Evolutionary conservation across 2,113 vertebrate species (phyloP).

Genomic region (Platichthys flesus): DNA sequence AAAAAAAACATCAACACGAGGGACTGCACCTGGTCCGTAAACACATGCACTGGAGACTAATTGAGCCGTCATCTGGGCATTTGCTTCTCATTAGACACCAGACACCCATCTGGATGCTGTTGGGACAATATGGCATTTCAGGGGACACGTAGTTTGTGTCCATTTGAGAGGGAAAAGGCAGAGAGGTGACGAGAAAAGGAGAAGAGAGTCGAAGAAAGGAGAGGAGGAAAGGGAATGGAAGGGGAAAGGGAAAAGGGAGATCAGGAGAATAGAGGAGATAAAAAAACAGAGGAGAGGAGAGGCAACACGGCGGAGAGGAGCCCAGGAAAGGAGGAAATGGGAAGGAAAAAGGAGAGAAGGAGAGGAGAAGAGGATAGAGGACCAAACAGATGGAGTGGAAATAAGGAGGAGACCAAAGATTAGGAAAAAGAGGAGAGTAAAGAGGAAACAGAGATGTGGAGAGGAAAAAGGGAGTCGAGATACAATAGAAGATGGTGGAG

Average conservation of each 20-base stretch:
- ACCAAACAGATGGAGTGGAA: too few species aligned
- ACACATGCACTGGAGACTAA: slow-evolving; percentile 46
- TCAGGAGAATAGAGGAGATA: neutral
- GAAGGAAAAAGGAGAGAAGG: too few species aligned
- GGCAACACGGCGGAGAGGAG: too few species aligned
- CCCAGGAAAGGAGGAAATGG: too few species aligned
- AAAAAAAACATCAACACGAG: slow-evolving; percentile 47
- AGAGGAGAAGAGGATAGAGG: too few species aligned
- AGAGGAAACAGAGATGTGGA: too few species aligned
- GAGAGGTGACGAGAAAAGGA: neutral
- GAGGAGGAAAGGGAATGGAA: neutral
- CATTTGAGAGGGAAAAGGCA: neutral
- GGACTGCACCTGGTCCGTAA: slow-evolving; percentile 33
- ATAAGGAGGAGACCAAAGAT: too few species aligned
- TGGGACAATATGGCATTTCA: slow-evolving; percentile 35
- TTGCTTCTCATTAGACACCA: slow-evolving; percentile 55
- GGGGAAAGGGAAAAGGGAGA: too few species aligned
- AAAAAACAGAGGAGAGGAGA: neutral
- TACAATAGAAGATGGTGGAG: neutral
- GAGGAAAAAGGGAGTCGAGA: neutral
- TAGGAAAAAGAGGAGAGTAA: too few species aligned
- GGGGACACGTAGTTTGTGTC: slow-evolving; percentile 12
- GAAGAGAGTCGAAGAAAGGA: neutral
- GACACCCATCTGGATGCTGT: slow-evolving; percentile 54
- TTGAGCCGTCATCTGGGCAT: slow-evolving; percentile 68